Evolutionary conservation across 2,797 vertebrate species (phyloP).

Genomic region (Ptychadena robeensis): DNA sequence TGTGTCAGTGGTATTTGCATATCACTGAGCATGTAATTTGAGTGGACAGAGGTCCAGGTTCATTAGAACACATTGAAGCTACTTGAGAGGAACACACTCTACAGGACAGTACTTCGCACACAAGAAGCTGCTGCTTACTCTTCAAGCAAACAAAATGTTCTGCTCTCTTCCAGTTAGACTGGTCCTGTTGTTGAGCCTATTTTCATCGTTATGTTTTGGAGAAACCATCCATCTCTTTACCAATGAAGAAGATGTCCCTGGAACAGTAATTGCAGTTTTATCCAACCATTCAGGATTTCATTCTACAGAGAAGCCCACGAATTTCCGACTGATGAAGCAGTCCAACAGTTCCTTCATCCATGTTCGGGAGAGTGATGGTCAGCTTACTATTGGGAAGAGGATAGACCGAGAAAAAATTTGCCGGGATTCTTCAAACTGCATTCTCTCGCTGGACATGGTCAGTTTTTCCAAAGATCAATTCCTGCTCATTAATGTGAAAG

Average conservation of each 20-base stretch:
- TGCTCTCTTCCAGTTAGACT: neutral
- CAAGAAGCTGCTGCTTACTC: neutral
- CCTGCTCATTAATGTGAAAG: constrained; percentile 81
- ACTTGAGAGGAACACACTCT: constrained; percentile 16
- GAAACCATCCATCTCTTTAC: constrained; percentile 74
- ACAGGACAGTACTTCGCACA: neutral
- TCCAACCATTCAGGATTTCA: constrained; percentile 73
- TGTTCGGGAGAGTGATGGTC: constrained; percentile 72
- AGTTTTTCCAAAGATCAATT: constrained; percentile 78
- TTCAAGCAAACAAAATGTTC: constrained; percentile 14
- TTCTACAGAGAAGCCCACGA: constrained; percentile 68
- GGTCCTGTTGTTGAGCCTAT: constrained; percentile 62
- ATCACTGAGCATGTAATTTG: constrained; percentile 12
- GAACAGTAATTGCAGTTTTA: constrained; percentile 74
- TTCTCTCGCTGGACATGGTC: constrained; percentile 77
- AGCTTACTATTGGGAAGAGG: constrained; percentile 69
- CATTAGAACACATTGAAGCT: neutral
- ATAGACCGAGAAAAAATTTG: constrained; percentile 76
- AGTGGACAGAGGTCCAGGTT: neutral
- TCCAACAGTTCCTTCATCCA: constrained; percentile 72
- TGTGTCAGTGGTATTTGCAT: constrained; percentile 44
- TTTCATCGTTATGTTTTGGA: constrained; percentile 53
- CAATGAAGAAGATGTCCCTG: constrained; percentile 72
- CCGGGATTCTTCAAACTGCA: constrained; percentile 71
- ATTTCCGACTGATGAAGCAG: constrained; percentile 76